Evolutionary conservation across 2,888 invertebrate genomes (phyloP), one percentile per base, ranked within the genome.

Genomic region (Lysandra bellargus): DNA sequence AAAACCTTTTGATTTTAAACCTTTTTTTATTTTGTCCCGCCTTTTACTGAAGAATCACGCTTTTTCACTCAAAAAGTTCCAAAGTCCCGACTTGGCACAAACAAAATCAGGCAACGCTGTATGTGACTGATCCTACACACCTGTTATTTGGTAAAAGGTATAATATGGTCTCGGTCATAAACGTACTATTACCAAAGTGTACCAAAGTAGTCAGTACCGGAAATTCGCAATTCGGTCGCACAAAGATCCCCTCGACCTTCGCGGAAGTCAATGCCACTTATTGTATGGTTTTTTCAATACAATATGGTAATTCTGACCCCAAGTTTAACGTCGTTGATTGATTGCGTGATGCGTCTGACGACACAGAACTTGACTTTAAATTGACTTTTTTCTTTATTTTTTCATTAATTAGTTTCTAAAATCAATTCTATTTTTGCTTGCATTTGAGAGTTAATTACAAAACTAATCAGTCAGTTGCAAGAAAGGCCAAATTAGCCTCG

Each of bases 301-400:
- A 69, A 6, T 69, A 69, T 37, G 69, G 5, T 69, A 69, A 69
- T 33, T 23, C 33, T 69, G 33, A 69, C 33, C 69, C 69, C 12
- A 37, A 69, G 69, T 69, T 69, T 33, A 69, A 69, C 12, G 33
- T 69, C 69, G 69, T 37, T 69, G 69, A 69, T 69, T 69, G 69
- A 69, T 69, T 69, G 33, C 69, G 69, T 37, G 33, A 17, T 14
- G 33, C 33, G 69, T 33, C 69, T 37, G 33, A 69, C 69, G 69
- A 69, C 33, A 69, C 5, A 33, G 33, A 69, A 69, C 33, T 33
- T 33, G 33, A 69, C 33, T 69, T 69, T 4, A 69, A 37, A 14
- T 23, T 30, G 9, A 9, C 61, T 23, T 23, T 61, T 23, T 7
- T 61, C 7, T 49, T 49, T 12, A 49, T 49, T 49, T 9, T 9